Evolutionary conservation across 1,140 invertebrate species (phyloP).

Genomic region (Nephila pilipes): DNA sequence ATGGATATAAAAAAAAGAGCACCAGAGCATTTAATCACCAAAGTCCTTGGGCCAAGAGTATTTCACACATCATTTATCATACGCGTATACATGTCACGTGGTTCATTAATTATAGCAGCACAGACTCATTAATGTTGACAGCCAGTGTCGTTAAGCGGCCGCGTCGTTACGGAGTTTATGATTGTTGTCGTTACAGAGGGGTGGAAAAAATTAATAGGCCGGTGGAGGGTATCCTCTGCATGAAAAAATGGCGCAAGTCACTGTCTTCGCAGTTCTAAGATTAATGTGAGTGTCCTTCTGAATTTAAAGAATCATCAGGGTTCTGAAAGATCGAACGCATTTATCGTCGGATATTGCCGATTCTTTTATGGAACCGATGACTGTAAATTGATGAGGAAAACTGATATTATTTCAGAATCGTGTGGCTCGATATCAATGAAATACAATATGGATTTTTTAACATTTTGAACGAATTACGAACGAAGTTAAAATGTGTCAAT

Average conservation of each 20-base stretch:
- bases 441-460: no score
- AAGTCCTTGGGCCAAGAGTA: slow-evolving; percentile 66
- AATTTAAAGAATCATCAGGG: not conserved
- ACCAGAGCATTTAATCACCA: slow-evolving; percentile 68
- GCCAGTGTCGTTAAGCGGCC: slow-evolving; percentile 68
- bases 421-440: no score
- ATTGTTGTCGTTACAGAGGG: slow-evolving; percentile 72
- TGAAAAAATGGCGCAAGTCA: slow-evolving; percentile 49
- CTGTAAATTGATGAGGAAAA: not conserved
- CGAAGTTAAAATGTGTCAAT: no score
- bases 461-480: no score
- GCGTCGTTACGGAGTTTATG: slow-evolving; percentile 72
- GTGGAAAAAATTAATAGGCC: slow-evolving; percentile 75
- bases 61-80: slow-evolving; percentile 75
- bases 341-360: not conserved
- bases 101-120: slow-evolving; percentile 74
- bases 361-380: not conserved
- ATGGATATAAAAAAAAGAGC: slow-evolving; percentile 28
- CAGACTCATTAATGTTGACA: slow-evolving; percentile 74
- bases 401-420: no score
- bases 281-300: slow-evolving; percentile 9
- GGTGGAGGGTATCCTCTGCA: not conserved
- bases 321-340: not conserved
- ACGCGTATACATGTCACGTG: slow-evolving; percentile 65
- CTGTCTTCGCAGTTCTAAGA: slow-evolving; percentile 23